Conservation (phyloP, 2,888 invertebrate species). For the Drosophila macrospina region DNA sequence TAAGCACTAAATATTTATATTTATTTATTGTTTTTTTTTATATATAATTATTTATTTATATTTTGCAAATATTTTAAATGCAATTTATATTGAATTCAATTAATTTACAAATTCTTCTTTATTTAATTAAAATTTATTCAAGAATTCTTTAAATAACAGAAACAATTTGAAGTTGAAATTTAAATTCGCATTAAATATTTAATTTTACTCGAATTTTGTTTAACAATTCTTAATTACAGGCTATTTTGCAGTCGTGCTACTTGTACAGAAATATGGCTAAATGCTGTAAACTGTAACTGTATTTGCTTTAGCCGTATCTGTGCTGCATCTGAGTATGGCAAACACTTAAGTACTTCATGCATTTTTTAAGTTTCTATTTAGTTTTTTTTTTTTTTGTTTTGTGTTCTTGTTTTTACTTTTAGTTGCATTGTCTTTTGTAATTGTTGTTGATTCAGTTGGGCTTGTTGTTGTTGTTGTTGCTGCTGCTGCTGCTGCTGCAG, state of each 20-base stretch:
- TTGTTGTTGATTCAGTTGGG: constrained; percentile 63
- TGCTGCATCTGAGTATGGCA: constrained; percentile 42
- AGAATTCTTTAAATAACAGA: too few species aligned
- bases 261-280: neutral
- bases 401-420: too few species aligned
- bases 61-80: too few species aligned
- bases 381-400: constrained; percentile 36
- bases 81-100: too few species aligned
- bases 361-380: constrained; percentile 57
- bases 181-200: neutral
- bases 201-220: neutral
- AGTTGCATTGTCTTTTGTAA: constrained; percentile 43
- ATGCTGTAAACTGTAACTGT: constrained; percentile 33
- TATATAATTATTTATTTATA: too few species aligned
- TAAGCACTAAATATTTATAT: too few species aligned
- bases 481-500: constrained; percentile 54
- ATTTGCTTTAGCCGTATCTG: constrained; percentile 40
- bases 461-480: constrained; percentile 17
- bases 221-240: neutral
- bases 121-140: too few species aligned
- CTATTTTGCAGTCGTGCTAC: neutral
- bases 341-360: constrained; percentile 73
- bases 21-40: too few species aligned
- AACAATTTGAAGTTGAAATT: too few species aligned
- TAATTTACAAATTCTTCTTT: too few species aligned